Conservation (phyloP, 2,797 vertebrate genomes). For the Macropodus opercularis region DNA sequence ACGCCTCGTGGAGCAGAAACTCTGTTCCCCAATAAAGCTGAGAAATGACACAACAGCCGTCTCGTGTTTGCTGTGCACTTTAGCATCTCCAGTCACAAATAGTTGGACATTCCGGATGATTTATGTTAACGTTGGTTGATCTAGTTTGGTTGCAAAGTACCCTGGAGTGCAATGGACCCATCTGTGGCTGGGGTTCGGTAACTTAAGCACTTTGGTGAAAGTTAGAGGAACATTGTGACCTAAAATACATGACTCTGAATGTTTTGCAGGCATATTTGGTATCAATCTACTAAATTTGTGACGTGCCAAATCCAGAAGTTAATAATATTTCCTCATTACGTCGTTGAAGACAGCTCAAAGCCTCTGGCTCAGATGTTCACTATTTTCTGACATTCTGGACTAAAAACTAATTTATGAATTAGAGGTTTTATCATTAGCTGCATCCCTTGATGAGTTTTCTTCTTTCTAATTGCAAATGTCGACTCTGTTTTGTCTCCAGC, state of each 20-base stretch:
- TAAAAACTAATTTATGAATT: slow-evolving; percentile 5
- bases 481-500: background rate
- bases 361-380: background rate
- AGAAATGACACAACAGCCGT: slow-evolving; percentile 28
- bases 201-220: no score
- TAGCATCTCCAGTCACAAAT: slow-evolving; percentile 13
- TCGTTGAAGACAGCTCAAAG: background rate
- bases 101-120: slow-evolving; percentile 11
- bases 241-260: background rate
- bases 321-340: background rate
- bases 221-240: no score
- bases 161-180: no score
- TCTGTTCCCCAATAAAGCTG: slow-evolving; percentile 29
- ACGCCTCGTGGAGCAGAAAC: slow-evolving; percentile 37
- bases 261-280: background rate
- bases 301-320: background rate
- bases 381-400: background rate
- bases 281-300: background rate
- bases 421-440: slow-evolving; percentile 10
- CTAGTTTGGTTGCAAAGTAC: slow-evolving; percentile 1
- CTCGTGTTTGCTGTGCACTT: slow-evolving; percentile 33
- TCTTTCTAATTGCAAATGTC: slow-evolving; percentile 5
- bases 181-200: no score
- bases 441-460: background rate
- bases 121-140: slow-evolving; percentile 8